Evolutionary conservation across 2,888 invertebrate species (phyloP).

Genomic region (Pachydiplax longipennis): DNA sequence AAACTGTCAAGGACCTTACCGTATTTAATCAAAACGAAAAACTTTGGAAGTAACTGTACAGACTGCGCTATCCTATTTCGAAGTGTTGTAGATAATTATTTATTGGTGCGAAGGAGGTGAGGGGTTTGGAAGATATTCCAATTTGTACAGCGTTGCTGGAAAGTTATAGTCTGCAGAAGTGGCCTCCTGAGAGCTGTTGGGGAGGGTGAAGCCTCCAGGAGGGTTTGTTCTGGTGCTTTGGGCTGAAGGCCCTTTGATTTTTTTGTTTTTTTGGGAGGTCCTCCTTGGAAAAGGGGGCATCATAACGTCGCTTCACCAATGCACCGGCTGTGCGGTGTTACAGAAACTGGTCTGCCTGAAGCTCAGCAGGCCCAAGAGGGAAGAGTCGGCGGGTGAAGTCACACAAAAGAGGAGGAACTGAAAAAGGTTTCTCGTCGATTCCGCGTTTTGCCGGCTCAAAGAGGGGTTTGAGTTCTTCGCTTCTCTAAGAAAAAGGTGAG

Average conservation of each 20-base stretch:
- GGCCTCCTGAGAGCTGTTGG: background rate
- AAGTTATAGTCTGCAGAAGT: background rate
- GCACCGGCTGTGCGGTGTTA: slow-evolving; percentile 27
- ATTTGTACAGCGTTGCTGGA: background rate
- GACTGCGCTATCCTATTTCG: background rate
- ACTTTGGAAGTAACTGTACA: background rate
- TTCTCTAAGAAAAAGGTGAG: background rate
- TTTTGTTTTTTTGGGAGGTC: background rate
- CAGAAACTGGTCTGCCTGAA: slow-evolving; percentile 17
- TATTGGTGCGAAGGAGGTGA: background rate
- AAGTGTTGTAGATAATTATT: background rate
- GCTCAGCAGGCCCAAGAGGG: slow-evolving; percentile 39
- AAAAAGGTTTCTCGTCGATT: background rate
- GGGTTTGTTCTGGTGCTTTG: background rate
- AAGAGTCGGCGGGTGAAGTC: slow-evolving; percentile 15
- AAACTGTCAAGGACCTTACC: background rate
- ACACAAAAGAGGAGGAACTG: background rate
- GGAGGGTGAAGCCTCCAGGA: background rate
- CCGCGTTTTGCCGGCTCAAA: background rate
- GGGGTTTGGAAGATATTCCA: background rate
- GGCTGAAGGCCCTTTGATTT: background rate
- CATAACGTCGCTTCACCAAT: slow-evolving; percentile 3
- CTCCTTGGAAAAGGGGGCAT: background rate
- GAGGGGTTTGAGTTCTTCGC: background rate
- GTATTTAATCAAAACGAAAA: background rate